phyloP scores from a whole-genome alignment of 2,888 invertebrate genomes.

The Diaperis boleti region DNA sequence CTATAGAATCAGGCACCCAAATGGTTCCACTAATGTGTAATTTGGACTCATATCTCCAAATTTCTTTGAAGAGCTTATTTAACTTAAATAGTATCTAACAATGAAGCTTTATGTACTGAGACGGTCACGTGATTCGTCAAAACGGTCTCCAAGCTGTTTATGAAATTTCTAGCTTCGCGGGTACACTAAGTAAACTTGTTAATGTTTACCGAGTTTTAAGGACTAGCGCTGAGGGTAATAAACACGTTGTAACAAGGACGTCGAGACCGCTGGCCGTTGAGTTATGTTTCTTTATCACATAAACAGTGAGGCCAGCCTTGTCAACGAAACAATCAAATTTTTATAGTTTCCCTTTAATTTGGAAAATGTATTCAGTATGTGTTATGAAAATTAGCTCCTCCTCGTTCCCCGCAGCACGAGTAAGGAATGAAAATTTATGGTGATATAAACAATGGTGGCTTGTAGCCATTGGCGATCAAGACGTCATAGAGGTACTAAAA shows the following conservation, averaged over 20 bases:
- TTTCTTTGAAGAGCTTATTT: no score
- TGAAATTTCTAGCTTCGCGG: no score
- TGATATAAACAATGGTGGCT: constrained; percentile 15
- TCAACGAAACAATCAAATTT: neutral
- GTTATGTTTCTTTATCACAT: constrained; percentile 1
- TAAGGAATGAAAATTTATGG: constrained; percentile 9
- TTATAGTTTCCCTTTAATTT: neutral
- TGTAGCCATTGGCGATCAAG: constrained; percentile 10
- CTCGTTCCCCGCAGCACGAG: neutral
- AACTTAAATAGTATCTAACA: no score
- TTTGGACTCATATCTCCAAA: no score
- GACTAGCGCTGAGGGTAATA: constrained; percentile 8
- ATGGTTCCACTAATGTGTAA: no score
- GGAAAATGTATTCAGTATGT: neutral
- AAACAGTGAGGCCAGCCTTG: neutral
- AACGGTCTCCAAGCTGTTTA: no score
- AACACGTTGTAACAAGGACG: constrained; percentile 9
- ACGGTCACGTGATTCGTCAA: no score
- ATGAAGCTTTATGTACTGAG: no score
- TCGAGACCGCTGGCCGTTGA: constrained; percentile 3
- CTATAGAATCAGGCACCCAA: no score
- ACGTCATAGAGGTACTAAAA: constrained; percentile 8
- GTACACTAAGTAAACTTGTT: neutral
- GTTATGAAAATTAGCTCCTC: neutral
- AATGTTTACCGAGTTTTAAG: constrained; percentile 7